These are phyloP conservation scores for Pedicia rivosa DNA, from an alignment of 2,888 invertebrate species.

Conservation along the genomic window DNA sequence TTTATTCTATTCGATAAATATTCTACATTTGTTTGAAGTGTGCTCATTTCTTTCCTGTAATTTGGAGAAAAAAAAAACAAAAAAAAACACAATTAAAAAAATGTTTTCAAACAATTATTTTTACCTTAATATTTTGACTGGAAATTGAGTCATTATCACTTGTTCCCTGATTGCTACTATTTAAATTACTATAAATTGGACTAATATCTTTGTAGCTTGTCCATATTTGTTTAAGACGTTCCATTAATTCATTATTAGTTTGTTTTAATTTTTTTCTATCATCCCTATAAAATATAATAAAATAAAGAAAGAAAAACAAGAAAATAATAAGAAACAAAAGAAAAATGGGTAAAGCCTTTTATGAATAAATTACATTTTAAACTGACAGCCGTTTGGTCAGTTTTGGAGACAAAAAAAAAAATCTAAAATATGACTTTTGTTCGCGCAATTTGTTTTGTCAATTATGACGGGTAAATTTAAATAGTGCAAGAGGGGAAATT, in stretches of 20 bases:
- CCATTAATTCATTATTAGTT: slow-evolving; percentile 28
- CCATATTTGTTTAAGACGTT: slow-evolving; percentile 28
- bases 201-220: slow-evolving; percentile 25
- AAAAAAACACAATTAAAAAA: slow-evolving; percentile 3
- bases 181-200: slow-evolving; percentile 3
- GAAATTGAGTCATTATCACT: slow-evolving; percentile 3
- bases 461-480: too few species aligned
- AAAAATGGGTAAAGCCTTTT: too few species aligned
- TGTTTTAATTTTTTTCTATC: slow-evolving; percentile 26
- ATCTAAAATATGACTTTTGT: too few species aligned
- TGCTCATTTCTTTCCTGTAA: slow-evolving; percentile 29
- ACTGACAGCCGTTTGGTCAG: too few species aligned
- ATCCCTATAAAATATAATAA: slow-evolving; percentile 16
- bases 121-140: slow-evolving; percentile 2
- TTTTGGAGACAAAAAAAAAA: too few species aligned
- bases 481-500: too few species aligned
- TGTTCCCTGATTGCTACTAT: not conserved
- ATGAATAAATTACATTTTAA: too few species aligned
- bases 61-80: slow-evolving; percentile 3
- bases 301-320: not conserved
- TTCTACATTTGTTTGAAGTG: slow-evolving; percentile 31
- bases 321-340: not conserved
- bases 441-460: too few species aligned
- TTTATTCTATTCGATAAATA: slow-evolving; percentile 29
- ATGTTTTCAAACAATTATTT: not conserved